Base-by-base conservation (phyloP, 2,113 vertebrate genomes). In the Oncorhynchus mykiss region DNA sequence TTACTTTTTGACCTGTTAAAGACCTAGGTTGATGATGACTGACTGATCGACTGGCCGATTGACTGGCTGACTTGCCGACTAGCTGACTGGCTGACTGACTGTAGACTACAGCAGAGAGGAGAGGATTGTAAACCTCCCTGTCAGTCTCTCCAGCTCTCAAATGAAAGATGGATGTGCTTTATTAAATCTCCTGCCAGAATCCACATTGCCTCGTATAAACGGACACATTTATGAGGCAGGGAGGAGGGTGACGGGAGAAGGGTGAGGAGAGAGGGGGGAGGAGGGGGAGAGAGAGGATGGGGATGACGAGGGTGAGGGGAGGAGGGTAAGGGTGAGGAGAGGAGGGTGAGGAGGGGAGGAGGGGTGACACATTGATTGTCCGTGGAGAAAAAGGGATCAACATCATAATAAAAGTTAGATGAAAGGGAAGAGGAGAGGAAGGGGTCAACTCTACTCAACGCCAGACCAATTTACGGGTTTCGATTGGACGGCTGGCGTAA, bases 81-180 rank as follows among this genome's bases (percentile, higher is more conserved):
- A 27, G 27, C 27, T 51, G 49, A 3, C 13, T 51, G 49, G 1
- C 49, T 49, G 45, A 12, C 9, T 48, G 45, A 7, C 45, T 48
- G 45, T 0, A 12, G 48, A 49, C 48, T 49, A 11, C 22, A 51
- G 29, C 39, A 2, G 57, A 45, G 45, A 3, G 68, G 20, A 59
- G 60, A 64, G 49, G 86, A 80, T 85, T 86, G 87, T 87, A 92
- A 92, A 91, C 89, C 75, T 90, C 89, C 88, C 89, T 86, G 82
- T 91, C 89, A 90, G 84, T 90, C 85, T 90, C 86, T 87, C 13
- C 51, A 54, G 86, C 59, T n/a, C 59, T 62, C 20, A 90, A 92
- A 90, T 92, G 90, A 92, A 92, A 92, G 89, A 92, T 90, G 87
- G 87, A 91, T 90, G 89, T 87, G 89, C 88, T 88, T 92, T 90